phyloP scores from a whole-genome alignment of 2,113 vertebrate species.

The Pungitius pungitius region DNA sequence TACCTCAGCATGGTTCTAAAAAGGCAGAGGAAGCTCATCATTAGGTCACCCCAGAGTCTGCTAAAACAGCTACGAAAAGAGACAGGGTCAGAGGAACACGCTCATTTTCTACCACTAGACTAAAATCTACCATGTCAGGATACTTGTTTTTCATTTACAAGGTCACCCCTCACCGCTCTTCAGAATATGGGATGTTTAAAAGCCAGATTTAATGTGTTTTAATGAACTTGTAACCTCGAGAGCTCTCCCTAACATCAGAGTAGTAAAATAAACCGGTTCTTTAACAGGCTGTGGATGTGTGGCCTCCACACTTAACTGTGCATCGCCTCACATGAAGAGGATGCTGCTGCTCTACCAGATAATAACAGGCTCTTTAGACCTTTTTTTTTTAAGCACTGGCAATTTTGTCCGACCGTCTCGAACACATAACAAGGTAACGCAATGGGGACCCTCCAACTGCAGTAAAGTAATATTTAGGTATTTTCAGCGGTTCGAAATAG shows the following conservation, averaged over 20 bases:
- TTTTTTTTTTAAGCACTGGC: no score
- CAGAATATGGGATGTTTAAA: slow-evolving; percentile 23
- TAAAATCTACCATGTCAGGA: neutral
- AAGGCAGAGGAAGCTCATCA: neutral
- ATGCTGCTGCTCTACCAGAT: neutral
- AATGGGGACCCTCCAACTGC: neutral
- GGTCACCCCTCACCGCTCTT: slow-evolving; percentile 21
- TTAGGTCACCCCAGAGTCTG: neutral
- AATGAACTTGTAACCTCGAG: neutral
- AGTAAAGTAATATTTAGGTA: neutral
- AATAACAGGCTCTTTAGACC: no score
- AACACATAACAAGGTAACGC: neutral
- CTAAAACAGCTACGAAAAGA: neutral
- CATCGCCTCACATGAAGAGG: slow-evolving; percentile 17
- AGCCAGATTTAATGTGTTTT: slow-evolving; percentile 33
- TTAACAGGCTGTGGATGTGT: slow-evolving; percentile 8
- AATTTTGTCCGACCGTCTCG: no score
- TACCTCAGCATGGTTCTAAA: neutral
- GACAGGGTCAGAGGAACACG: neutral
- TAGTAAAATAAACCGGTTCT: slow-evolving; percentile 15
- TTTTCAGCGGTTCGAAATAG: neutral
- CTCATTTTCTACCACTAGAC: neutral
- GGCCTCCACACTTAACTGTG: slow-evolving; percentile 20
- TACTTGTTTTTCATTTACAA: slow-evolving; percentile 15
- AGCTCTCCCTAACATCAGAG: slow-evolving; percentile 3